phyloP scores from a whole-genome alignment of 2,113 vertebrate genomes.

The Menidia beryllina region DNA sequence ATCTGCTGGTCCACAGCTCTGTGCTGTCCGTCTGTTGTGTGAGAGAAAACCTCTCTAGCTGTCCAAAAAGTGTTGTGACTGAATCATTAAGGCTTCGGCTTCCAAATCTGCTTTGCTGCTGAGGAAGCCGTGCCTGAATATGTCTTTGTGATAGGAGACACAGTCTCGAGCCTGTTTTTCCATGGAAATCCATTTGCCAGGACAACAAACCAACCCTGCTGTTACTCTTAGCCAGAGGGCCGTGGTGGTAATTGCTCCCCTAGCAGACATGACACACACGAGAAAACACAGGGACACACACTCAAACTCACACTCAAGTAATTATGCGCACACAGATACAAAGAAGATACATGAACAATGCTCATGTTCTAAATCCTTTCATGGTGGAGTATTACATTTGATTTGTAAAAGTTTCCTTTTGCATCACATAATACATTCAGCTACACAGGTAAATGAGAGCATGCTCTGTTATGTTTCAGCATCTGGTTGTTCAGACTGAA shows the following conservation, averaged over 20 bases:
- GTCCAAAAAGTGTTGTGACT: slow-evolving; percentile 46
- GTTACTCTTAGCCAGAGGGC: slow-evolving; percentile 36
- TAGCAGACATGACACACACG: slow-evolving; percentile 46
- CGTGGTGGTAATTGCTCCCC: slow-evolving; percentile 50
- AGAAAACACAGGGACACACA: slow-evolving; percentile 15
- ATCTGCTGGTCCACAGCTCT: slow-evolving; percentile 46
- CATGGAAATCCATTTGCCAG: slow-evolving; percentile 55
- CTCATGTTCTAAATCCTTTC: no score
- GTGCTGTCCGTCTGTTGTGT: slow-evolving; percentile 63
- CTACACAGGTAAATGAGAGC: not conserved
- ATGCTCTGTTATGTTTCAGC: not conserved
- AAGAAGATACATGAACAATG: not conserved
- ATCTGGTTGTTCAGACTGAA: not conserved
- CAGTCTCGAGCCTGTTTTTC: slow-evolving; percentile 39
- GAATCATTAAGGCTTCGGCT: slow-evolving; percentile 46
- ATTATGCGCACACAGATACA: not conserved
- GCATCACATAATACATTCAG: not conserved
- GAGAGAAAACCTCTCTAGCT: slow-evolving; percentile 44
- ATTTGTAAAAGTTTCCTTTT: not conserved
- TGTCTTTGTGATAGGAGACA: slow-evolving; percentile 31
- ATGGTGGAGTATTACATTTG: not conserved
- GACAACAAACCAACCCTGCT: slow-evolving; percentile 49
- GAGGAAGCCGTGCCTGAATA: slow-evolving; percentile 49
- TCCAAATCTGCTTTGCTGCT: slow-evolving; percentile 32
- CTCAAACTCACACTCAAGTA: not conserved